Evolutionary conservation across 1,140 invertebrate genomes (phyloP).

Genomic region (Monomorium pharaonis): DNA sequence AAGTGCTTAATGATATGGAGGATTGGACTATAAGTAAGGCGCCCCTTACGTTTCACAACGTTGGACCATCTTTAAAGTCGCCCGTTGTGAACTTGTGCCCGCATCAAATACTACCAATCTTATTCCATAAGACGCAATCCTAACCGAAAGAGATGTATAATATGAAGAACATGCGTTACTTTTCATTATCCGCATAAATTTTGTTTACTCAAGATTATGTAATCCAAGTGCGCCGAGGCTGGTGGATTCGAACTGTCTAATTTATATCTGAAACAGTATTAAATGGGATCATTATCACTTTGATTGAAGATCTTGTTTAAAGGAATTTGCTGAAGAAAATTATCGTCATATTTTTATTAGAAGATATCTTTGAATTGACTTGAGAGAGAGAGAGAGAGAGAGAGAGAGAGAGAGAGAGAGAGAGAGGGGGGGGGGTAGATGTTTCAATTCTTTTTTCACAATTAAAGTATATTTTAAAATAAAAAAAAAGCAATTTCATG

Average conservation of each 20-base stretch:
- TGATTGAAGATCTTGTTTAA: neutral
- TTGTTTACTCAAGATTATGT: slow-evolving; percentile 82
- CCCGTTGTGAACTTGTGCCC: slow-evolving; percentile 77
- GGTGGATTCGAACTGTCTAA: slow-evolving; percentile 85
- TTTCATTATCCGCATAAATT: slow-evolving; percentile 54
- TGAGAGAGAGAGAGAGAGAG: too few species aligned
- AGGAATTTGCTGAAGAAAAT: too few species aligned
- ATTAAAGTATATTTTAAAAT: too few species aligned
- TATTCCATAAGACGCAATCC: slow-evolving; percentile 80
- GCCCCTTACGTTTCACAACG: slow-evolving; percentile 81
- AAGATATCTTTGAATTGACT: too few species aligned
- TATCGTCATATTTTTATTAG: too few species aligned
- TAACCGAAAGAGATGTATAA: slow-evolving; percentile 58
- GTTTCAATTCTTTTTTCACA: too few species aligned
- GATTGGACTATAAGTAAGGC: slow-evolving; percentile 83
- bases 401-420: too few species aligned
- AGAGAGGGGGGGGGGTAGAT: too few species aligned
- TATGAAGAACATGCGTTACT: neutral
- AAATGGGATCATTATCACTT: neutral
- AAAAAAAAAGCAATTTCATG: too few species aligned
- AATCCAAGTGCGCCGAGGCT: slow-evolving; percentile 75
- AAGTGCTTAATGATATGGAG: slow-evolving; percentile 82
- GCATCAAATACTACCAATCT: slow-evolving; percentile 78
- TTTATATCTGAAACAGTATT: slow-evolving; percentile 83
- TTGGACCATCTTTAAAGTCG: slow-evolving; percentile 77